phyloP scores from a whole-genome alignment of 1,140 invertebrate species.

The Zaprionus africanus region DNA sequence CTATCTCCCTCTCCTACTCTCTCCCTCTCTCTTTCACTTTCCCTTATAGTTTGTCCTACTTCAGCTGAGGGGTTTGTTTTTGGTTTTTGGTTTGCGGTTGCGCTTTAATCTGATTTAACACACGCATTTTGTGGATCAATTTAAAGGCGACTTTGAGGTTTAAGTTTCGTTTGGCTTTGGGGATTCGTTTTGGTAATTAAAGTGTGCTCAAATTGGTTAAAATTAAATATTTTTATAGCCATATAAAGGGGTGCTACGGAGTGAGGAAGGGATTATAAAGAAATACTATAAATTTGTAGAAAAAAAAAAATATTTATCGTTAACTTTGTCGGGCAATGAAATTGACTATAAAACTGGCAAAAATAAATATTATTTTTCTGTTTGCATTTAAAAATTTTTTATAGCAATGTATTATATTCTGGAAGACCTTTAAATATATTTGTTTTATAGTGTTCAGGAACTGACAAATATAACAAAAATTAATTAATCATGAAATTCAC shows the following conservation, averaged over 20 bases:
- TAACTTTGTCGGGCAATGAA: too few relatives aligned
- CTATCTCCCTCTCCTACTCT: not conserved
- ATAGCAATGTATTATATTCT: too few relatives aligned
- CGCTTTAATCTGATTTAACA: constrained; percentile 68
- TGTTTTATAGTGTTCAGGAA: too few relatives aligned
- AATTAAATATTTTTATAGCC: constrained; percentile 2
- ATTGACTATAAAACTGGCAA: too few relatives aligned
- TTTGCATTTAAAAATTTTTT: too few relatives aligned
- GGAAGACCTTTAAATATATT: too few relatives aligned
- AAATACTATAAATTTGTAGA: not conserved
- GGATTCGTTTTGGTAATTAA: not conserved
- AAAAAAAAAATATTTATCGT: too few relatives aligned
- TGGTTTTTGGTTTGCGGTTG: constrained; percentile 33
- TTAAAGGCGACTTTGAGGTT: constrained; percentile 12
- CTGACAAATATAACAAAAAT: too few relatives aligned
- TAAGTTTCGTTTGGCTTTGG: constrained; percentile 4
- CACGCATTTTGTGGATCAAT: constrained; percentile 17
- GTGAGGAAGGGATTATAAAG: not conserved
- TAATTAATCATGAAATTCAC: too few relatives aligned
- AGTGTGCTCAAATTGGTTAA: not conserved
- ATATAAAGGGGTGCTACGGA: too few relatives aligned
- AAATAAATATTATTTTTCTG: too few relatives aligned
- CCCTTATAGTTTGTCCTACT: constrained; percentile 28
- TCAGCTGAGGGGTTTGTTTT: constrained; percentile 38
- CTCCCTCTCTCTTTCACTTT: not conserved